Evolutionary conservation across 2,888 invertebrate genomes (phyloP), one percentile per base, ranked within the genome.

Genomic region (Aporophyla lueneburgensis): DNA sequence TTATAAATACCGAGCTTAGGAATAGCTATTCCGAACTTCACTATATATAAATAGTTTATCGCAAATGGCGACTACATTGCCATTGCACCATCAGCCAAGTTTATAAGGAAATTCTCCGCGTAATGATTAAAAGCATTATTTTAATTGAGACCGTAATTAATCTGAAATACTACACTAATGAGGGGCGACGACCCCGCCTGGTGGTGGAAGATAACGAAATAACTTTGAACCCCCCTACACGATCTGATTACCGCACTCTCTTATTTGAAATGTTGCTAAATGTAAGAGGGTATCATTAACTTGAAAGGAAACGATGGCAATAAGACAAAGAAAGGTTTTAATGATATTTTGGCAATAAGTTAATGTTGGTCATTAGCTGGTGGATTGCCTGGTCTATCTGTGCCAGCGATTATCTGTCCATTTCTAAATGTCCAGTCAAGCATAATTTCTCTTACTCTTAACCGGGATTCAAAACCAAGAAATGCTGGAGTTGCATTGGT

Each of bases 81-180:
- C 76, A 76, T 72, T 79, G 78, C 83, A 79, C 75, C 76, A 68
- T 69, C 62, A 65, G 79, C 72, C 43, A 79, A 79, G 77, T 85
- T 81, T 78, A 85, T 83, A 80, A 89, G 86, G 85, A 89, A 86
- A 89, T 79, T 81, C 77, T 85, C 74, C 43, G 43, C 71, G 58
- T 79, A 83, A 88, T 87, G 75, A 89, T 87, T 83, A 89, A 81
- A 84, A 84, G 83, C 78, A 88, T 88, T 84, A 87, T 87, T 89
- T 87, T 87, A 88, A 89, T 88, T 88, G 84, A 84, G 78, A 86
- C 76, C 81, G 83, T 87, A 86, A 89, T 87, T 86, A 84, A 89
- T 86, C 79, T 86, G 81, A 87, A 88, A 88, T 78, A 81, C 80
- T 83, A 83, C 78, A 82, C 88, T 87, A 89, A 88, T 88, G 80